Base-by-base conservation (phyloP, 2,113 vertebrate genomes). In the Gallinago undulata region DNA sequence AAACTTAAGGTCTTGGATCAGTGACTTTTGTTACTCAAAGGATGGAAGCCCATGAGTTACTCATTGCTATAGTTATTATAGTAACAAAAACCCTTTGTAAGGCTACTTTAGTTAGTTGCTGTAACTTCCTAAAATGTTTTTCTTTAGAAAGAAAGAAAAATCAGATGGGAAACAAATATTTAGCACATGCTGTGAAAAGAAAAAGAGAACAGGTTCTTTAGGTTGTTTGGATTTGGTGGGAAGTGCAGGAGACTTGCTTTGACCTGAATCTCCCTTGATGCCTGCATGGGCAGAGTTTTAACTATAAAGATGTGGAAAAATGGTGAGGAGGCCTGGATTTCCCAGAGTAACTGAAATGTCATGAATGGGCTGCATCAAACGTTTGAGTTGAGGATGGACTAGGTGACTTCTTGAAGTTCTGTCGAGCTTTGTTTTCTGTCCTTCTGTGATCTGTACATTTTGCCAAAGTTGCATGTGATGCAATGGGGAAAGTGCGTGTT, bases 401-500 rank as follows among this genome's bases (percentile, higher is more conserved):
- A 13, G 30, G 27, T 45, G 23, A 17, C 37, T 37, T 28, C 47
- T 47, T 50, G 12, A 23, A 27, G 43, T 60, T 73, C 45, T 1
- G 1, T 59, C 73, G n/a, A 19, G 16, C 47, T 76, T 48, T 50
- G 25, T 47, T 19, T 64, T 56, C 35, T 70, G 22, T 70, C 21
- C 1, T 15, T 48, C 33, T n/a, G 24, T 47, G 56, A 3, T 41
- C 48, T 8, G 10, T 25, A 2, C 4, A 0, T n/a, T 84, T 68
- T 84, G 18, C 33, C 5, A 25, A 43, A 60, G 39, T 16, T 37
- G 15, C 2, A 0, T 12, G 16, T 0, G 6, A 11, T 62, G 15
- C 16, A 19, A 2, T 17, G 45, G 35, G 57, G 45, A 80, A 59
- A 45, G 7, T 18, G 5, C 2, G 16, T 28, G 13, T 63, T 48